Conservation (phyloP, 2,113 vertebrate genomes). For the Amblyopsis rosae region DNA sequence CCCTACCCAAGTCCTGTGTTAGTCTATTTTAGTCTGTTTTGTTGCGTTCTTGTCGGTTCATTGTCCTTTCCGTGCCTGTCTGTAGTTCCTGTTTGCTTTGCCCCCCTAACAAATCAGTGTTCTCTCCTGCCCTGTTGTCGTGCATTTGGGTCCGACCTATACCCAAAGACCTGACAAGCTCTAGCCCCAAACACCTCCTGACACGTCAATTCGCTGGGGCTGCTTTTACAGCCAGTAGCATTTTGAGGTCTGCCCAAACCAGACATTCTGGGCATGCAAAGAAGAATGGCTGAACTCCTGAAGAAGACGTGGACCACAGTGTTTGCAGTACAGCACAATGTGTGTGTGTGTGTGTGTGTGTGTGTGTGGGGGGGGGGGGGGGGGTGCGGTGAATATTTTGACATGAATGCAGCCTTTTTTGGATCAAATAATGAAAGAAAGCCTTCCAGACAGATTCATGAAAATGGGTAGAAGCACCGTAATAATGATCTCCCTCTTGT, state of each 20-base stretch:
- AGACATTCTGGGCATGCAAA: slow-evolving; percentile 45
- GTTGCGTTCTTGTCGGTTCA: no score
- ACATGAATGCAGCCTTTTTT: slow-evolving; percentile 1
- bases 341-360: no score
- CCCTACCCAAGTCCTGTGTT: no score
- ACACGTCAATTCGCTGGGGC: slow-evolving; percentile 54
- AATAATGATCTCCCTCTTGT: slow-evolving; percentile 8
- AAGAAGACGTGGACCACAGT: slow-evolving; percentile 23
- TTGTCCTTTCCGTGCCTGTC: no score
- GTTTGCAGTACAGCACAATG: no score
- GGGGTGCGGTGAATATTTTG: slow-evolving; percentile 32
- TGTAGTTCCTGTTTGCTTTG: no score
- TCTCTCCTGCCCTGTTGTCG: not conserved
- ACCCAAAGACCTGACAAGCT: not conserved
- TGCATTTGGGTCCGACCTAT: not conserved
- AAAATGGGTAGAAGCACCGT: slow-evolving; percentile 15
- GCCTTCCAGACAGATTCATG: slow-evolving; percentile 38
- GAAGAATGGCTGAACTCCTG: slow-evolving; percentile 14
- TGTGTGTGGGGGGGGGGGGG: not conserved
- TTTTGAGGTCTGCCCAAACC: slow-evolving; percentile 56
- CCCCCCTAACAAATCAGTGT: no score
- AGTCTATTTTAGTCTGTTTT: no score
- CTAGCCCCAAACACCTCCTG: slow-evolving; percentile 69
- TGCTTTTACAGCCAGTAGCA: slow-evolving; percentile 61
- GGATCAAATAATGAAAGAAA: not conserved